Conservation (phyloP, 53 echinoderm and acorn worm genomes). For the Paracentrotus lividus region DNA sequence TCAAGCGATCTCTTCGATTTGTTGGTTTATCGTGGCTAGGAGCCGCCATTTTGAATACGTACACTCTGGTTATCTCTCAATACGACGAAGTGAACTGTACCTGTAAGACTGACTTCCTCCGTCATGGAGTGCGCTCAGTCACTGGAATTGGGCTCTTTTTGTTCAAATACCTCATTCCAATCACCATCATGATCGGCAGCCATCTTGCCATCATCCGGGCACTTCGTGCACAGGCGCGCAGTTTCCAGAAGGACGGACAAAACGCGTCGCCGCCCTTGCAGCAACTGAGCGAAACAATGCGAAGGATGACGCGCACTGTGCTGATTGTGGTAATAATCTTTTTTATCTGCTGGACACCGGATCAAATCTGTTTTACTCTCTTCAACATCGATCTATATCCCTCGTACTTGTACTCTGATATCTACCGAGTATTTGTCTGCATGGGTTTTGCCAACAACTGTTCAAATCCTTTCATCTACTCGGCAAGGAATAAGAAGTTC, state of each 20-base stretch:
- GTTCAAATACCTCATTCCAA: conserved; percentile 41
- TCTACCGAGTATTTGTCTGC: conserved; percentile 16
- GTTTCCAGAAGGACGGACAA: background rate
- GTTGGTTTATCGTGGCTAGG: conserved; percentile 20
- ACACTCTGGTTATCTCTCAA: background rate
- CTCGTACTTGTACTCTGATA: conserved; percentile 25
- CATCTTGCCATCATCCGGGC: conserved; percentile 4
- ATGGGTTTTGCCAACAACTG: conserved; percentile 36
- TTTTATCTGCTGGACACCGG: conserved; percentile 59
- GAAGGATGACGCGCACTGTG: conserved; percentile 6
- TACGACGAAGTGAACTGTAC: background rate
- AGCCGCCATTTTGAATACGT: conserved; percentile 5
- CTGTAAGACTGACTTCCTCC: background rate
- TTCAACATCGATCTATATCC: conserved; percentile 9
- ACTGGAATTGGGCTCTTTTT: background rate
- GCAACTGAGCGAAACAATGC: background rate
- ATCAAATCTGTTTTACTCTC: conserved; percentile 56
- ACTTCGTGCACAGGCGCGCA: conserved; percentile 22
- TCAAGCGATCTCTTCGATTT: background rate
- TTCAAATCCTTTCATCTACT: conserved; percentile 46
- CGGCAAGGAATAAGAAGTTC: conserved; percentile 30
- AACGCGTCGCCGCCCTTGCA: background rate
- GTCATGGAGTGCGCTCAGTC: background rate
- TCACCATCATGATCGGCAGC: conserved; percentile 22
- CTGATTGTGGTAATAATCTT: conserved; percentile 48